Evolutionary conservation across 23 tunicate species (phyloP), one percentile per base, ranked within the genome.

Genomic region (Trididemnum clinides): DNA sequence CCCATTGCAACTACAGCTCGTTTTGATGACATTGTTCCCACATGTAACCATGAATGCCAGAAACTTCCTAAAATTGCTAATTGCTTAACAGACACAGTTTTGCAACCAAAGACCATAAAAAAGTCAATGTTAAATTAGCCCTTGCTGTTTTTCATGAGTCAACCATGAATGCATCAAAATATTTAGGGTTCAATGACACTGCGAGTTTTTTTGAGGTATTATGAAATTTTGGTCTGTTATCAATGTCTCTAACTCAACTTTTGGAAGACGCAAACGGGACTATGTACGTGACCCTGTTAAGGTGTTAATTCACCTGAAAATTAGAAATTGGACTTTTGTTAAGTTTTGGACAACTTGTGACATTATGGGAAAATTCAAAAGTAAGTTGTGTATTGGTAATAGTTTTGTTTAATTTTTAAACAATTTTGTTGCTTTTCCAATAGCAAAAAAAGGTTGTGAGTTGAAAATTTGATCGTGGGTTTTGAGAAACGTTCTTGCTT

Each of bases 91-190:
- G 69, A 62, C 23, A 62, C 69, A 19, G 69, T 62, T 20, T 22
- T 62, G 5, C 23, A 62, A 19, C 69, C 69, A 4, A 62, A 21
- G 69, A 4, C 69, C 69, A 59, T 69, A 33, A 69, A 30, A 69
- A 69, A 32, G 37, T 30, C 5, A 69, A 69, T 69, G 76, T 69
- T 6, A 69, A 69, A 2, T 73, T 73, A 31, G 76, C 76, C 7
- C 39, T 69, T 6, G 37, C 76, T 28, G 6, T 69, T 30, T 69
- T 69, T 32, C 76, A 69, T 69, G 38, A 69, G 37, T 30, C 76
- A 31, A 69, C 76, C 5, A 33, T 69, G 6, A 32, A 15, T 30
- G 76, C 76, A 6, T 7, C 32, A 10, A 69, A 69, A 33, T 7
- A 32, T 30, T 69, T 19, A 12, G 69, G 69, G 23, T 62, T 62